A percentile compares a stretch with the other conserved stretches of the same genome.
Evolutionary conservation across 1,140 invertebrate species (phyloP).

Genomic region (Mercenaria mercenaria): DNA sequence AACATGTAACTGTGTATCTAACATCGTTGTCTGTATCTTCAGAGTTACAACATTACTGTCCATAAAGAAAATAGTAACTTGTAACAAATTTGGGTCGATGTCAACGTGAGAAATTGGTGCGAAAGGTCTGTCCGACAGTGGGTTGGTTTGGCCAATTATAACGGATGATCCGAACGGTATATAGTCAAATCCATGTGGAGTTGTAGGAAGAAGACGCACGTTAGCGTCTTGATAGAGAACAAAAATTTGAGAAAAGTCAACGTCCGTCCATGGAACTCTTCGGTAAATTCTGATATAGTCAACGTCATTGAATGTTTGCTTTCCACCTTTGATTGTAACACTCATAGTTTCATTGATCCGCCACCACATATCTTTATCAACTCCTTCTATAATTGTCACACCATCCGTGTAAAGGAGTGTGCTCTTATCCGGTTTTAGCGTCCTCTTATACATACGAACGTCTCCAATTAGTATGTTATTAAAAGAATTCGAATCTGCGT

Average conservation of each 20-base stretch:
- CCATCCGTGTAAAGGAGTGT: constrained; percentile 59
- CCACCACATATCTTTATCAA: constrained; percentile 80
- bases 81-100: constrained; percentile 59
- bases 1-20: constrained; percentile 67
- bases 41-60: constrained; percentile 67
- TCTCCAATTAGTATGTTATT: background rate
- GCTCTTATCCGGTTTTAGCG: background rate
- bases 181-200: constrained; percentile 79
- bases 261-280: constrained; percentile 65
- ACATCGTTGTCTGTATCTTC: constrained; percentile 49
- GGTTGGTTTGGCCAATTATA: constrained; percentile 74
- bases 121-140: constrained; percentile 58
- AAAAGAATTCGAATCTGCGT: background rate
- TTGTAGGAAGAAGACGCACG: constrained; percentile 69
- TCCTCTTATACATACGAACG: constrained; percentile 24
- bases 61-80: constrained; percentile 65
- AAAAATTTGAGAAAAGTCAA: constrained; percentile 73
- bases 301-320: constrained; percentile 11
- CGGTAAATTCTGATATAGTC: constrained; percentile 69
- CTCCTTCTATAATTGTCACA: constrained; percentile 70
- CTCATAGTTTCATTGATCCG: constrained; percentile 71
- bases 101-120: constrained; percentile 69
- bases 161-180: constrained; percentile 80
- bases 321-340: constrained; percentile 42
- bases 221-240: constrained; percentile 79